phyloP scores from a whole-genome alignment of 2,113 vertebrate species.

The Octodon degus region DNA sequence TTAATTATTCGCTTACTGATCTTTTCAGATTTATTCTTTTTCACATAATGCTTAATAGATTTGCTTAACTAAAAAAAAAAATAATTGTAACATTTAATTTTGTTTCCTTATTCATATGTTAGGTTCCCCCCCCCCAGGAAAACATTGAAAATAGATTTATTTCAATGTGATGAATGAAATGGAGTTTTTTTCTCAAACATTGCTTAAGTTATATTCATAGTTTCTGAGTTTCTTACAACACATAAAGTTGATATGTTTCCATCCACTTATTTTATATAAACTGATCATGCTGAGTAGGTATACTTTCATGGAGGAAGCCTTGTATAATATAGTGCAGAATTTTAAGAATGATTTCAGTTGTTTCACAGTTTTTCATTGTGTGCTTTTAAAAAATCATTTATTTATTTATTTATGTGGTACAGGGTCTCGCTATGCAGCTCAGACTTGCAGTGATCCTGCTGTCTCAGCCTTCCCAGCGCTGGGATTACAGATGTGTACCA shows the following conservation, averaged over 20 bases:
- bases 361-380: neutral
- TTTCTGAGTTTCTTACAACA: constrained; percentile 3
- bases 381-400: neutral
- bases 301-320: neutral
- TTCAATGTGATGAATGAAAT: constrained; percentile 23
- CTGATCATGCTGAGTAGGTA: neutral
- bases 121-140: neutral
- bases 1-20: constrained; percentile 21
- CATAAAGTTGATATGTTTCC: neutral
- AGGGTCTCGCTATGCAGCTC: too few species aligned
- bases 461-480: too few species aligned
- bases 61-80: constrained; percentile 24
- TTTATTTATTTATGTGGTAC: too few species aligned
- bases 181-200: neutral
- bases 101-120: constrained; percentile 24
- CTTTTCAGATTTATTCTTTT: constrained; percentile 29
- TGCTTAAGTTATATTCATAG: neutral
- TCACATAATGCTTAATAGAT: neutral
- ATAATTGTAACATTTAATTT: constrained; percentile 45
- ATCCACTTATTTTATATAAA: neutral
- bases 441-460: too few species aligned
- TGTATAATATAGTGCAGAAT: neutral
- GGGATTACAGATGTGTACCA: too few species aligned
- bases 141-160: neutral
- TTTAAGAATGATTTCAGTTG: constrained; percentile 17